Evolutionary conservation across 2,797 vertebrate species (phyloP), one percentile per base, ranked within the genome.

Genomic region (Chaetodon trifasciatus): DNA sequence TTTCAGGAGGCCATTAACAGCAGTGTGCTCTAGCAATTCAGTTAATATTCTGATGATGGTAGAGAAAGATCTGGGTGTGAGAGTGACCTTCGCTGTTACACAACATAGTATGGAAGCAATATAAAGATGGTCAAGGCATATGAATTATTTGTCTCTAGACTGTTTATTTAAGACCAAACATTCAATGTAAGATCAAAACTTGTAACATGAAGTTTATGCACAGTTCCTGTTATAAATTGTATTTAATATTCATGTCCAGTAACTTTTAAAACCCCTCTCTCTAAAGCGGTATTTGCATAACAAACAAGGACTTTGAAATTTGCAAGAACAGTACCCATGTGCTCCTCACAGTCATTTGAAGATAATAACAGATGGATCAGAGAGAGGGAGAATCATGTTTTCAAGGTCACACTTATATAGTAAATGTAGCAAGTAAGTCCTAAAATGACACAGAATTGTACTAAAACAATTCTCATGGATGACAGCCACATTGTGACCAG

Each of bases 221-320:
- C 8, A 49, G 52, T 49, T 75, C 9, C 3, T 65, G 4, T 50
- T 24, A 46, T 17, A 65, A 19, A 13, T 10, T 19, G 10, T 10
- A 12, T 24, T 65, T 0, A 0, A 15, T 28, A 0, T 39, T 32
- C 7, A 24, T 46, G 28, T 50, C 24, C 19, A 50, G 3, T 42
- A 8, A 32, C 17, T 16, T 47, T 58, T 23, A 17, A 49, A 60
- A 50, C 21, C 15, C 12, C 32, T 49, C 11, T 15, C 4, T 11
- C 28, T 8, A 39, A 50, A 39, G 13, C 42, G 23, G 3, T 11
- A 11, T 21, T 24, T 49, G 5, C 1, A 37, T 35, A 49, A 50
- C 52, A 35, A 28, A 58, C 40, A 56, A 46, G 21, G 40, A 28
- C 1, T 8, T 42, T 55, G 16, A 55, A 56, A 55, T 55, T 8